Evolutionary conservation across 53 echinoderm and acorn worm genomes (phyloP).

Genomic region (Pentamera pediparva): DNA sequence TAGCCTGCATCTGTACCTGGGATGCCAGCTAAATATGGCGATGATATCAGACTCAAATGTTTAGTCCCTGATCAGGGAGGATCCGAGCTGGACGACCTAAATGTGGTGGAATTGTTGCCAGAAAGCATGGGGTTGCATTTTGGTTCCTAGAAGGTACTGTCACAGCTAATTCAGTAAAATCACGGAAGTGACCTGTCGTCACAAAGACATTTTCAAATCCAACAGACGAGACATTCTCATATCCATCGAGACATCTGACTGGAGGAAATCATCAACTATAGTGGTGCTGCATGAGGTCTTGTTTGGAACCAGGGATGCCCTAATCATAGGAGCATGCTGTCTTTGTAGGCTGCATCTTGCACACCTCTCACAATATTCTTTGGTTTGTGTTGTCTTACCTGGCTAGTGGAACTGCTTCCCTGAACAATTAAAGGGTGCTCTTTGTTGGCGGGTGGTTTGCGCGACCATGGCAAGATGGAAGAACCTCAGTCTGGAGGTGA

Average conservation of each 20-base stretch:
- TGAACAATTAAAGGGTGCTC: neutral
- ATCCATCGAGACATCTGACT: slow-evolving; percentile 1
- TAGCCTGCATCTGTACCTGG: no score
- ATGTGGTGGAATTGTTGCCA: neutral
- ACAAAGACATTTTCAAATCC: slow-evolving; percentile 27
- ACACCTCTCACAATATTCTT: neutral
- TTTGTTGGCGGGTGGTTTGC: neutral
- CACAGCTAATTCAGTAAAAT: slow-evolving; percentile 24
- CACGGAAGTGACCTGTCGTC: slow-evolving; percentile 16
- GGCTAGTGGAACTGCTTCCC: slow-evolving; percentile 9
- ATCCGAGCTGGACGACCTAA: slow-evolving; percentile 19
- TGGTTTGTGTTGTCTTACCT: neutral
- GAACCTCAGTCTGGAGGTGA: neutral
- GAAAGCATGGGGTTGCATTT: slow-evolving; percentile 3
- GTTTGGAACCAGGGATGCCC: neutral
- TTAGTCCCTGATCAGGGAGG: slow-evolving; percentile 8
- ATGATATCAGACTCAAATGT: neutral
- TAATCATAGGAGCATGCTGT: neutral
- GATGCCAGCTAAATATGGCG: neutral
- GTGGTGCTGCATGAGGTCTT: neutral
- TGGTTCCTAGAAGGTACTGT: slow-evolving; percentile 23
- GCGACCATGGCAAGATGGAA: neutral
- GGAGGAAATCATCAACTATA: slow-evolving; percentile 27
- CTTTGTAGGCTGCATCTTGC: neutral
- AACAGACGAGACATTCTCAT: no score